Base-by-base conservation (phyloP, 2,113 vertebrate genomes). In the Notarius lentiginosus region DNA sequence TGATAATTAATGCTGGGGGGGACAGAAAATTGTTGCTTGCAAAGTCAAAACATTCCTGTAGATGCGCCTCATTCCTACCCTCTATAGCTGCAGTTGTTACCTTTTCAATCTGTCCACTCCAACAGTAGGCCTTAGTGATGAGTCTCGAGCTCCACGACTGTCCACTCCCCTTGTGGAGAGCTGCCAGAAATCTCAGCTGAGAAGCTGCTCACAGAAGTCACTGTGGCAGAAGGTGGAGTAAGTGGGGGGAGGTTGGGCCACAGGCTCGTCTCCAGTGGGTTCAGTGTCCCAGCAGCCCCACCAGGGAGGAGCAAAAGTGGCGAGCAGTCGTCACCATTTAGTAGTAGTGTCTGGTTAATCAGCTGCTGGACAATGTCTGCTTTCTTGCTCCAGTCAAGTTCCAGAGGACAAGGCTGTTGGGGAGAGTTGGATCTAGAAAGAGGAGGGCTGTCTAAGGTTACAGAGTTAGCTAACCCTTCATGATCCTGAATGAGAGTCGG, bases 161-260 rank as follows among this genome's bases (percentile, higher is more conserved):
- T 98, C 97, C 97, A 98, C 90, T 98, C 97, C 0, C 97, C 97
- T 90, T 97, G 96, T 0, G 96, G 93, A 24, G 96, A 95, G 79
- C 93, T 95, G 41, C 96, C 96, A 1, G 95, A 92, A 7, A 96
- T 93, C 87, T 97, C 97, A 0, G 97, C 96, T 82, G 97, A 97
- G 93, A 96, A 97, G 89, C 97, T 97, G 70, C 97, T 97, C 51
- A 97, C 96, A 0, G 97, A 97, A 5, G 97, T 97, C 92, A 97
- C 96, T 0, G 97, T 97, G 87, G 97, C 97, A 1, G 96, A 95
- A 49, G 96, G 96, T n/a, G 96, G 97, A 24, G 96, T 95, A 89
- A 97, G 86, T 0, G 96, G 96, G 55, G 97, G 96, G 84, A 97
- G 89, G 79, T 94, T 95, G 49, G 97, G 96, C 97, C 97, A 98